Base-by-base conservation (phyloP, 2,113 vertebrate genomes). In the Salvator merianae region DNA sequence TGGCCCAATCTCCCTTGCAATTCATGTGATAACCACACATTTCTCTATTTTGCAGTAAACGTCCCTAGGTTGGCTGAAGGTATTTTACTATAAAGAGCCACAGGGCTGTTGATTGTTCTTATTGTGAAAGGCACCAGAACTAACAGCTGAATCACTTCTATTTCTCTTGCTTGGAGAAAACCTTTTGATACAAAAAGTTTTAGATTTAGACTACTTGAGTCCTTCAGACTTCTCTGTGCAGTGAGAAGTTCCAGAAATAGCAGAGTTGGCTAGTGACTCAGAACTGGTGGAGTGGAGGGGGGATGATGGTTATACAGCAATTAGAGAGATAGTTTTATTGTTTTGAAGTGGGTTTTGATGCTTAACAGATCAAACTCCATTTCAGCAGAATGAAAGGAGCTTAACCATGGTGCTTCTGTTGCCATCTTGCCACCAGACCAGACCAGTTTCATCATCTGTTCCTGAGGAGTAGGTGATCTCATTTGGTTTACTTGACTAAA, bases 141-240 rank as follows among this genome's bases (percentile, higher is more conserved):
- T 93, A 91, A 80, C 80, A 59, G 83, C 68, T 81, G 85, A 63
- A 89, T 89, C 83, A 88, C 85, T 86, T 87, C 50, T 68, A 43
- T 92, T 93, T 94, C 71, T 92, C 89, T 90, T 84, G 78, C 82
- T 72, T 70, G 50, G 53, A 88, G 80, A 91, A 72, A 9, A 91
- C 88, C 84, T 74, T 89, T 36, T 73, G 9, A 5, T 5, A 74
- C 9, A 43, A 63, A 79, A 70, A 22, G 24, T 80, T 80, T n/a
- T 69, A 36, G 14, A 82, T 73, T 43, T 68, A 20, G 40, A 32
- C 63, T 47, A 14, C 14, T 38, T 2, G 22, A 22, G 53, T 38
- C 10, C 22, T 63, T 32, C 36, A 36, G 36, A 65, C 32, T 30
- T 79, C 16, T n/a, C 28, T 43, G 47, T 26, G 1, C 50, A 28